Conservation (phyloP, 2,888 invertebrate species). For the Scaptomyza tumidula region DNA sequence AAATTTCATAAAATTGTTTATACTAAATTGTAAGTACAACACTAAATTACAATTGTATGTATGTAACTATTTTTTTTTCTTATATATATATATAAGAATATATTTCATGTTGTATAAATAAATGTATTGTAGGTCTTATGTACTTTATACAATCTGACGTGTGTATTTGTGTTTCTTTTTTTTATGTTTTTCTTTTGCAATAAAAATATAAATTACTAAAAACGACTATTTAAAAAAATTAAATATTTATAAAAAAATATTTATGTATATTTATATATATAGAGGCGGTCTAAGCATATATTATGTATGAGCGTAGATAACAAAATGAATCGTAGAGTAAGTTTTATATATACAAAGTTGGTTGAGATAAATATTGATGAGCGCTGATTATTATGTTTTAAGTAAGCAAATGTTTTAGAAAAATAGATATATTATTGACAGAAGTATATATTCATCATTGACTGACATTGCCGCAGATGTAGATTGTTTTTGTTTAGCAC, state of each 20-base stretch:
- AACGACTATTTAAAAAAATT: conserved; percentile 80
- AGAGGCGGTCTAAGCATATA: conserved; percentile 34
- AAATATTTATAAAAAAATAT: conserved; percentile 70
- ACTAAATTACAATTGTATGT: conserved; percentile 81
- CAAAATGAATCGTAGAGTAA: conserved; percentile 48
- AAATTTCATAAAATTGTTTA: conserved; percentile 82
- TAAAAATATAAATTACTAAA: conserved; percentile 81
- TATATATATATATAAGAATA: conserved; percentile 22
- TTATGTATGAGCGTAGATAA: conserved; percentile 57
- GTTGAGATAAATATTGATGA: conserved; percentile 54
- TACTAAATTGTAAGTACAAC: conserved; percentile 80
- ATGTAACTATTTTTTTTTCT: conserved; percentile 76
- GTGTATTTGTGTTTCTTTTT: conserved; percentile 34
- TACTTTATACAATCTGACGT: conserved; percentile 73
- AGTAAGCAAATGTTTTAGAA: conserved; percentile 51
- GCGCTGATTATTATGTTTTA: conserved; percentile 43
- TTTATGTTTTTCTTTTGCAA: conserved; percentile 59
- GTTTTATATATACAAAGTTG: conserved; percentile 52
- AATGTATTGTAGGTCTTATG: conserved; percentile 55
- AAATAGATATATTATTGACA: conserved; percentile 40
- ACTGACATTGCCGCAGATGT: conserved; percentile 37
- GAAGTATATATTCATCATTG: conserved; percentile 28
- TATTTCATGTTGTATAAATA: conserved; percentile 64
- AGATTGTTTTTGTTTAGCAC: conserved; percentile 57
- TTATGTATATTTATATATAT: conserved; percentile 35